These are phyloP conservation scores for Pseudochirops cupreus DNA, from an alignment of 2,797 vertebrate species.

Conservation along the genomic window DNA sequence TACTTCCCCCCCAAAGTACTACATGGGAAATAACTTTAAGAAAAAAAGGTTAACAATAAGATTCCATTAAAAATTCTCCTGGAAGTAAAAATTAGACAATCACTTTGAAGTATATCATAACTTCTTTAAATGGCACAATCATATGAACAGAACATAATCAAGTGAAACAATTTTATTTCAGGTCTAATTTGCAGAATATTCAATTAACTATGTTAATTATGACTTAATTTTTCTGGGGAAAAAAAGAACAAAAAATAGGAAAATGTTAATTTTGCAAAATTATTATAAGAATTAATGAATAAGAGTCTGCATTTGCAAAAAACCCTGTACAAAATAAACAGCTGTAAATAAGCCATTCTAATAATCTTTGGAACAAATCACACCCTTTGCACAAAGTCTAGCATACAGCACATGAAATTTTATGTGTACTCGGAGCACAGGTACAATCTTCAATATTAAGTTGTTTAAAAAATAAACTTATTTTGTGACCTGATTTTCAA, in stretches of 20 bases:
- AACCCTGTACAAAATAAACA: constrained; percentile 37
- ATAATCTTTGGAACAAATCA: constrained; percentile 41
- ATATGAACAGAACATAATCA: constrained; percentile 22
- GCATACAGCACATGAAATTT: constrained; percentile 12
- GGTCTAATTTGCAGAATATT: constrained; percentile 44
- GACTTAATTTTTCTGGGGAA: constrained; percentile 6
- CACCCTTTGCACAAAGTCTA: constrained; percentile 20
- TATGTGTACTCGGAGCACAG: constrained; percentile 35
- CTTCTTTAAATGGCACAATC: constrained; percentile 55
- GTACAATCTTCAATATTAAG: constrained; percentile 42
- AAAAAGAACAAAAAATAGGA: neutral
- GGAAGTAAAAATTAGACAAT: constrained; percentile 39
- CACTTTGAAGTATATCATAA: constrained; percentile 31
- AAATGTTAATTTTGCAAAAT: constrained; percentile 32
- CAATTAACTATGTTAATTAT: constrained; percentile 36
- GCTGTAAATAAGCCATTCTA: constrained; percentile 33
- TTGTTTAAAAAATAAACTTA: constrained; percentile 44
- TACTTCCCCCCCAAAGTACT: constrained; percentile 46
- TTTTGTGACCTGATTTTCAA: constrained; percentile 20
- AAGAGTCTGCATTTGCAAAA: constrained; percentile 46
- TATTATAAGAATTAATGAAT: constrained; percentile 48
- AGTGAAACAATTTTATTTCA: constrained; percentile 58
- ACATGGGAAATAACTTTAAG: constrained; percentile 44
- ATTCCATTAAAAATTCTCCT: neutral
- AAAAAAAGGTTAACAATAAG: constrained; percentile 24